phyloP scores from a whole-genome alignment of 1,140 invertebrate genomes.

The Caerostris darwini region DNA sequence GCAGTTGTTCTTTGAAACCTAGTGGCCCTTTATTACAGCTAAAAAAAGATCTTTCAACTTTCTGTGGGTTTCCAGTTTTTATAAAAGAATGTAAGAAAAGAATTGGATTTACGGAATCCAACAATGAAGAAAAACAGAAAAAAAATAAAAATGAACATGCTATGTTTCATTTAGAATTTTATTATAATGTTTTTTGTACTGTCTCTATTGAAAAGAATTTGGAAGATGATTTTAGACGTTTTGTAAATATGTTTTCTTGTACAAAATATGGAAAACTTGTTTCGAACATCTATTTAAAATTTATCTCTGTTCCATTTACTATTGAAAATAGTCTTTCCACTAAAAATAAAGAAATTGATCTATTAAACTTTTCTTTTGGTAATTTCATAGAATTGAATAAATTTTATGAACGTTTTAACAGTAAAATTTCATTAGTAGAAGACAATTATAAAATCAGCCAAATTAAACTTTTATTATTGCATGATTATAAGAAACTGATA shows the following conservation, averaged over 20 bases:
- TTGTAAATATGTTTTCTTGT: slow-evolving; percentile 56
- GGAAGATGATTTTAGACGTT: slow-evolving; percentile 4
- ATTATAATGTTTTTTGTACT: slow-evolving; percentile 23
- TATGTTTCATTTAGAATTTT: slow-evolving; percentile 43
- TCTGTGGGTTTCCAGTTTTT: slow-evolving; percentile 25
- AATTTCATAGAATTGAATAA: slow-evolving; percentile 54
- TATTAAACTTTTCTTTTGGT: slow-evolving; percentile 63
- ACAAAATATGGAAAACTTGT: neutral
- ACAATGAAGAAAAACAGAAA: slow-evolving; percentile 12
- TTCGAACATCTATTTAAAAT: slow-evolving; percentile 38
- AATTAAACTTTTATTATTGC: slow-evolving; percentile 43
- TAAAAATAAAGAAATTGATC: neutral
- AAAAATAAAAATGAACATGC: slow-evolving; percentile 17
- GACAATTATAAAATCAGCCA: slow-evolving; percentile 67
- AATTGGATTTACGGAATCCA: neutral
- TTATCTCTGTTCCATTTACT: neutral
- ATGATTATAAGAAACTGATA: slow-evolving; percentile 52
- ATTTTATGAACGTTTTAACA: slow-evolving; percentile 63
- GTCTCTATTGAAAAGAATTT: slow-evolving; percentile 3
- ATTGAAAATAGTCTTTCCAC: slow-evolving; percentile 9
- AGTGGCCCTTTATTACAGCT: slow-evolving; percentile 27
- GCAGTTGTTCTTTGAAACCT: neutral
- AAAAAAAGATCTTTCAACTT: neutral
- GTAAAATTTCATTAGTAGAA: neutral
- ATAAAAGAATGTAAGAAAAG: slow-evolving; percentile 35